phyloP scores from a whole-genome alignment of 2,888 invertebrate genomes.

The Athalia rosae region DNA sequence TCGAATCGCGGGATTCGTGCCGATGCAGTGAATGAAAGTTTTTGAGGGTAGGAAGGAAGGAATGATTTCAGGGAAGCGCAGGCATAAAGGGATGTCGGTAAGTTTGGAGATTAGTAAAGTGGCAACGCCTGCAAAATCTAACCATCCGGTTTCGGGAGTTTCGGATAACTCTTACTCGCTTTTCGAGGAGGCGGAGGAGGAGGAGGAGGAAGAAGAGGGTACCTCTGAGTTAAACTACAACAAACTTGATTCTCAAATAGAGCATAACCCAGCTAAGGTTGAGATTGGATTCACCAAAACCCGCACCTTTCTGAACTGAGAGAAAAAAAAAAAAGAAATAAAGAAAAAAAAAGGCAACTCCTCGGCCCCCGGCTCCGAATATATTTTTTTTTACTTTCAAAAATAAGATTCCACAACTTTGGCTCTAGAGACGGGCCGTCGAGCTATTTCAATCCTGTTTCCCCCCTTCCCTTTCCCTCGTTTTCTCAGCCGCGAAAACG shows the following conservation, averaged over 20 bases:
- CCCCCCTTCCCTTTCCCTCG: too few relatives aligned
- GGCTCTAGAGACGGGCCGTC: background rate
- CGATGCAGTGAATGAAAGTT: too few relatives aligned
- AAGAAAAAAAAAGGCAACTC: background rate
- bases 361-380: background rate
- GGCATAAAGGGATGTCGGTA: background rate
- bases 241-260: constrained; percentile 11
- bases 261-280: background rate
- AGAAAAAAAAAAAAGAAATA: too few relatives aligned
- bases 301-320: background rate
- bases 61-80: background rate
- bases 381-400: background rate
- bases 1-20: too few relatives aligned
- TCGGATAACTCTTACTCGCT: background rate
- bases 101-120: background rate
- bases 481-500: background rate
- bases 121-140: constrained; percentile 3
- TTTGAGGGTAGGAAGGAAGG: too few relatives aligned
- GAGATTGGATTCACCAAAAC: constrained; percentile 38
- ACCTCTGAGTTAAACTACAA: constrained; percentile 6
- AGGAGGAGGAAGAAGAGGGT: too few relatives aligned
- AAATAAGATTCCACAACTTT: background rate
- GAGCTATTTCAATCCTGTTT: background rate
- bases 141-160: background rate
- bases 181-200: background rate